A percentile compares a stretch with the other conserved stretches of the same genome.
Conservation (phyloP, 2,888 invertebrate species). For the Catocala fraxini region DNA sequence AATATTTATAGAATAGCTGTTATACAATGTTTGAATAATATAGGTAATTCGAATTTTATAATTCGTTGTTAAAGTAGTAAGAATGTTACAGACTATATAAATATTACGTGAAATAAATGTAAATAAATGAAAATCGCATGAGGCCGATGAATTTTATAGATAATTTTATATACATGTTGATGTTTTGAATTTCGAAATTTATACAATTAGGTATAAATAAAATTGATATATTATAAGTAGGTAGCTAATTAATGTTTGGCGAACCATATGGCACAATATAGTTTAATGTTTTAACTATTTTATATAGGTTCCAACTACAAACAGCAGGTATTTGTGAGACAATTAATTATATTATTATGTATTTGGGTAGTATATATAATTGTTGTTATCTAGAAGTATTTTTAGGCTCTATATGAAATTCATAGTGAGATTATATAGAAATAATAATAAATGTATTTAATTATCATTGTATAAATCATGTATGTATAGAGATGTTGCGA, state of each 20-base stretch:
- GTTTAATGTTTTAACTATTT: constrained; percentile 27
- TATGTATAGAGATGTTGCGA: constrained; percentile 38
- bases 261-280: constrained; percentile 21
- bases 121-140: constrained; percentile 48
- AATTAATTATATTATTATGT: constrained; percentile 18
- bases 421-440: constrained; percentile 14
- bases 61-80: constrained; percentile 11
- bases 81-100: constrained; percentile 2
- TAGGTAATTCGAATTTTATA: neutral
- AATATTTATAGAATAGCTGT: constrained; percentile 10
- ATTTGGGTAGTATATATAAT: constrained; percentile 16
- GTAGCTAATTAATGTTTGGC: constrained; percentile 36
- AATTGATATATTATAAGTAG: constrained; percentile 37
- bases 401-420: constrained; percentile 18
- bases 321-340: constrained; percentile 42
- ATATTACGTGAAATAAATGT: constrained; percentile 26
- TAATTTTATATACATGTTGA: constrained; percentile 31
- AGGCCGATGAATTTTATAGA: constrained; percentile 41
- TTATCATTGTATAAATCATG: constrained; percentile 38
- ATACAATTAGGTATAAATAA: constrained; percentile 45
- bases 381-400: constrained; percentile 34
- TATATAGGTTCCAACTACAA: constrained; percentile 37
- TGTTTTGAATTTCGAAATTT: constrained; percentile 28
- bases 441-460: neutral
- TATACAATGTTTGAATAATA: constrained; percentile 2